These are phyloP conservation scores for Melanophora roralis DNA, from an alignment of 2,888 invertebrate genomes.

Conservation along the genomic window DNA sequence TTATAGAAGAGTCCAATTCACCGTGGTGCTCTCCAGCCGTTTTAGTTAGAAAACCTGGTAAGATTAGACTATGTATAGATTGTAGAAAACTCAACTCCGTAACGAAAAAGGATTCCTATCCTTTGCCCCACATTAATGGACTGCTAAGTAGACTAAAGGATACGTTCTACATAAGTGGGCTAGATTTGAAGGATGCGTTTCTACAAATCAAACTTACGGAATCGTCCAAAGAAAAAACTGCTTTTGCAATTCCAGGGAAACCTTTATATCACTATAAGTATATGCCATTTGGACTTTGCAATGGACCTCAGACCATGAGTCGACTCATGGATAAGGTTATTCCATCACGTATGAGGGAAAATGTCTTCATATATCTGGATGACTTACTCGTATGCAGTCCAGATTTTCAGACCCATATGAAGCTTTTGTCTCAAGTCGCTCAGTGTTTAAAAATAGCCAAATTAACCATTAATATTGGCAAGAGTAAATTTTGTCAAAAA, in stretches of 20 bases:
- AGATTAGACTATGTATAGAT: not conserved
- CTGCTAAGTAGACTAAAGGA: not conserved
- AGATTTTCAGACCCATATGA: not conserved
- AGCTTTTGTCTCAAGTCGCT: not conserved
- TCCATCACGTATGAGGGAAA: not conserved
- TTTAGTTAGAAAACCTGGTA: not conserved
- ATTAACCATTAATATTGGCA: not conserved
- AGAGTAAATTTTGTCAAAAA: not conserved
- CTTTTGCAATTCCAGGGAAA: not conserved
- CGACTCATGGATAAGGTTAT: conserved; percentile 14
- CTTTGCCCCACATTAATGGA: not conserved
- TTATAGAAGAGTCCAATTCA: no score
- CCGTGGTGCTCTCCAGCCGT: no score
- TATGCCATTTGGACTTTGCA: not conserved
- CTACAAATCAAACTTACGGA: not conserved
- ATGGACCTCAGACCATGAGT: conserved; percentile 4
- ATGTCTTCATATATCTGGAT: not conserved
- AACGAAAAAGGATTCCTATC: not conserved
- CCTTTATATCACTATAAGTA: not conserved
- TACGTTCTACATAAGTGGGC: no score
- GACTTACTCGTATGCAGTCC: not conserved
- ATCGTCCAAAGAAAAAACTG: conserved; percentile 1
- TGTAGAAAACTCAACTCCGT: not conserved
- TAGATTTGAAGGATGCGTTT: not conserved
- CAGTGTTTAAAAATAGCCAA: not conserved